These are phyloP conservation scores for Nymphalis polychloros DNA, from an alignment of 2,888 invertebrate genomes.

Conservation along the genomic window DNA sequence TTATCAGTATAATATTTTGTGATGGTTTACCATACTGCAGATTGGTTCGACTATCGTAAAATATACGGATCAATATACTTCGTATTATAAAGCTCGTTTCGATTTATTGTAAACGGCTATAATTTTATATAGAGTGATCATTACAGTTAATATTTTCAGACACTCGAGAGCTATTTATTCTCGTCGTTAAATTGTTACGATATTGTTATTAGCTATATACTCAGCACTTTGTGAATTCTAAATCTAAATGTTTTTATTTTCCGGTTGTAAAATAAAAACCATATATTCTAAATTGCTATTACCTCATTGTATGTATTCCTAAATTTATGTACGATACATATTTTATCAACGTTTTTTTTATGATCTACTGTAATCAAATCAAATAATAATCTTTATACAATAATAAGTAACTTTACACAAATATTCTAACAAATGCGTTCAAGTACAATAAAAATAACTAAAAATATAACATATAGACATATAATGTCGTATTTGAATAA, in stretches of 20 bases:
- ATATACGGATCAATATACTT: no score
- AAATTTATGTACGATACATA: background rate
- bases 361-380: no score
- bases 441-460: no score
- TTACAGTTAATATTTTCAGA: conserved; percentile 39
- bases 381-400: no score
- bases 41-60: no score
- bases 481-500: no score
- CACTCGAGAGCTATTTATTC: conserved; percentile 34
- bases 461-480: no score
- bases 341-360: no score
- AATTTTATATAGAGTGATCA: conserved; percentile 43
- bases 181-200: conserved; percentile 37
- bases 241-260: conserved; percentile 27
- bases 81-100: background rate
- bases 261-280: conserved; percentile 26
- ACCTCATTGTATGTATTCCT: background rate
- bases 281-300: conserved; percentile 1
- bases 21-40: background rate
- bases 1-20: background rate
- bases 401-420: no score
- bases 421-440: no score
- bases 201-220: conserved; percentile 38
- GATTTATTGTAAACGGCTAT: conserved; percentile 28
- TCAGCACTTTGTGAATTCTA: conserved; percentile 19